Base-by-base conservation (phyloP, 1,140 invertebrate species). In the Whitmania pigra region DNA sequence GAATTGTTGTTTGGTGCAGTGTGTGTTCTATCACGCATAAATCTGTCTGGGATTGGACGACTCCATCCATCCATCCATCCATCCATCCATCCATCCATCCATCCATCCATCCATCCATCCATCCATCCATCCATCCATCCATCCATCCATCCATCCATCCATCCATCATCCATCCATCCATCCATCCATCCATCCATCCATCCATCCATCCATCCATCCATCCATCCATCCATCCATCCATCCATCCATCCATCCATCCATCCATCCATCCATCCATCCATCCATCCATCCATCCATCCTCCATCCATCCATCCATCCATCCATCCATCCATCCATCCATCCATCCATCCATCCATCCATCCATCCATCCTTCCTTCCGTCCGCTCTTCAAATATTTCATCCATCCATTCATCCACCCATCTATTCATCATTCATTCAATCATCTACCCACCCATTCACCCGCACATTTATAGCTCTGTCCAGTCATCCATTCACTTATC, bases 241-340 rank as follows among this genome's bases (percentile, higher is more conserved):
- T 60, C 17, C n/a, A n/a, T n/a, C n/a, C n/a, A n/a, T n/a, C n/a
- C n/a, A n/a, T 63, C 15, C 22, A n/a, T 63, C 57, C 22, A n/a
- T 15, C 57, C 22, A 18, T 63, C 15, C 22, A 2, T 63, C 11
- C 9, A 17, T 63, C 15, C 22, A 63, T 63, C 57, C 22, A 63
- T 63, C 15, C 22, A n/a, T 63, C 57, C 22, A n/a, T 63, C 57
- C 2, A n/a, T 63, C 57, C 0, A n/a, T 63, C 57, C 22, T n/a
- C n/a, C n/a, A 63, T 63, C 57, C 6, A 63, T 63, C 57, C 6
- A 63, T 63, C 57, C 22, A 17, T 63, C 57, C 22, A 63, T 63
- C 57, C 22, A n/a, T 17, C 57, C 22, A n/a, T 63, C 57, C 6
- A 57, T n/a, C 9, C 54, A 2, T 63, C 15, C 22, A n/a, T 63